A percentile compares a stretch with the other conserved stretches of the same genome.
Conservation (phyloP, 2,113 vertebrate species). For the Ammospiza caudacuta region DNA sequence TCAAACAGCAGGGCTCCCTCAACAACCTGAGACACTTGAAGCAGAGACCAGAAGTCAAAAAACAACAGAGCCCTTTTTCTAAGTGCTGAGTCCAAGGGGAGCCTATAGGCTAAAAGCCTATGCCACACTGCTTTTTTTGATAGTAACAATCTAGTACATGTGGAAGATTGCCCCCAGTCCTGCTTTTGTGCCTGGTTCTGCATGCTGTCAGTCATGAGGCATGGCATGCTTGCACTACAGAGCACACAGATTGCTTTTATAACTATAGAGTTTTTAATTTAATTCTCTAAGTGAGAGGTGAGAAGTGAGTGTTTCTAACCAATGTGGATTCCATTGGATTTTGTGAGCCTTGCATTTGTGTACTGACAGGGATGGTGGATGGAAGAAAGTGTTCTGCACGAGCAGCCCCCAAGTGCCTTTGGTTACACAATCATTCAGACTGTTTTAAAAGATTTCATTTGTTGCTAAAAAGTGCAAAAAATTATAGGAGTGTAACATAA, state of each 20-base stretch:
- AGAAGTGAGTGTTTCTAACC: not conserved
- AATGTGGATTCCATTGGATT: not conserved
- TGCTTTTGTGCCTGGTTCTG: not conserved
- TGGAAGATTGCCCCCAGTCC: not conserved
- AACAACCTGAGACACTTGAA: not conserved
- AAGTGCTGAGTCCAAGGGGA: not conserved
- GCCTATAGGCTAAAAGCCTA: not conserved
- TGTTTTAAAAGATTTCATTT: not conserved
- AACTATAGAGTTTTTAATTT: not conserved
- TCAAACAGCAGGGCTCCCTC: rapidly evolving
- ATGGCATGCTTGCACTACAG: rapidly evolving
- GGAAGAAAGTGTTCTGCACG: not conserved
- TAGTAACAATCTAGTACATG: not conserved
- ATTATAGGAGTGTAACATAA: not conserved
- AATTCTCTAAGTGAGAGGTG: not conserved
- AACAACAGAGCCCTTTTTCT: not conserved
- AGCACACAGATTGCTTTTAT: not conserved
- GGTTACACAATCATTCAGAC: rapidly evolving
- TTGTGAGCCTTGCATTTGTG: not conserved
- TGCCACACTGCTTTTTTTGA: not conserved
- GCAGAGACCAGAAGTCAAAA: not conserved
- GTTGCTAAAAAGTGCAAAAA: not conserved
- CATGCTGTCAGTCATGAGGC: not conserved
- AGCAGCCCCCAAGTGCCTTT: not conserved
- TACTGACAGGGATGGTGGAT: not conserved